Evolutionary conservation across 2,113 vertebrate species (phyloP).

Genomic region (Jaculus jaculus): DNA sequence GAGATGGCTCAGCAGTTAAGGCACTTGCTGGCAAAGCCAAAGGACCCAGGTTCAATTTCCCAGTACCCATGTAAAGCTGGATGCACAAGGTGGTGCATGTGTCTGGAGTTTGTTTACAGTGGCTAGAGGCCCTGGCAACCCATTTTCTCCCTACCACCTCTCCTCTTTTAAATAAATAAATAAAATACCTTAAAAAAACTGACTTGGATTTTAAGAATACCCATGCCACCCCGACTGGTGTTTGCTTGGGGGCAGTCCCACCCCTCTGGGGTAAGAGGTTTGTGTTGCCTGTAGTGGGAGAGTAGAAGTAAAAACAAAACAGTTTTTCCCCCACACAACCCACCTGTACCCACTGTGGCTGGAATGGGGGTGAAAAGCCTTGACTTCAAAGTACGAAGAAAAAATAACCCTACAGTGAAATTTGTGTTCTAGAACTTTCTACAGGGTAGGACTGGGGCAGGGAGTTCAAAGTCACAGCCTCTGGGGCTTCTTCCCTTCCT

Average conservation of each 20-base stretch:
- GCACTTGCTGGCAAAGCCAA: too few relatives aligned
- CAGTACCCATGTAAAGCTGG: too few relatives aligned
- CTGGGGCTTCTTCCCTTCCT: not conserved
- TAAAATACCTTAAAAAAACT: not conserved
- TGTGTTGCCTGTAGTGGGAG: not conserved
- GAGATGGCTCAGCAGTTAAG: too few relatives aligned
- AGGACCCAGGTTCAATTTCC: too few relatives aligned
- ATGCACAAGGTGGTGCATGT: too few relatives aligned
- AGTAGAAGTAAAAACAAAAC: not conserved
- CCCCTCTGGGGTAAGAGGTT: not conserved
- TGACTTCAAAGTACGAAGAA: not conserved
- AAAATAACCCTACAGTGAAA: not conserved
- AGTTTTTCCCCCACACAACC: not conserved
- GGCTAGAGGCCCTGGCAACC: too few relatives aligned
- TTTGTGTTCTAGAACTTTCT: not conserved
- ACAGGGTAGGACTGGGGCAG: not conserved
- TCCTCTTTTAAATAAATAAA: too few relatives aligned
- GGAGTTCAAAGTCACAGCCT: not conserved
- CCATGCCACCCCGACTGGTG: not conserved
- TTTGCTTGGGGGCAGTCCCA: not conserved
- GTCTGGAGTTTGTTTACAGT: too few relatives aligned
- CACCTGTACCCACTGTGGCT: not conserved
- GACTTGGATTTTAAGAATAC: not conserved
- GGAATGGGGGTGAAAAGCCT: not conserved
- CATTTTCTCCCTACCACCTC: too few relatives aligned